Conservation (phyloP, 2,113 vertebrate genomes). For the Gallinago media region DNA sequence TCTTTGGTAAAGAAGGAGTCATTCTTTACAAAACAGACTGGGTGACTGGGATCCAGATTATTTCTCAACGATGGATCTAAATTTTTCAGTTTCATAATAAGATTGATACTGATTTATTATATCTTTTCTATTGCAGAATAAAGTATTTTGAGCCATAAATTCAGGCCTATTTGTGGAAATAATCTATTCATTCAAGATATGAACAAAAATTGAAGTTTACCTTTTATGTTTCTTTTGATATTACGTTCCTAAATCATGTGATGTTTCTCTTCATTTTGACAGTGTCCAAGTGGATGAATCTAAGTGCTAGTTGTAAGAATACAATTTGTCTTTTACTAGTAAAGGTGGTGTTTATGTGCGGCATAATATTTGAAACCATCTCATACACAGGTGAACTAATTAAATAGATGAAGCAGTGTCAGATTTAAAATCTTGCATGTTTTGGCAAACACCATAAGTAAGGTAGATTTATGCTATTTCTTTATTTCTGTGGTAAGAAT, state of each 20-base stretch:
- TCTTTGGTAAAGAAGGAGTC: background rate
- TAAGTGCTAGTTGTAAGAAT: background rate
- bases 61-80: background rate
- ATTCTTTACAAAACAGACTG: background rate
- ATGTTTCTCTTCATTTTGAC: background rate
- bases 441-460: background rate
- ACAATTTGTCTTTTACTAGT: background rate
- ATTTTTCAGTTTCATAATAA: background rate
- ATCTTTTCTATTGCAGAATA: background rate
- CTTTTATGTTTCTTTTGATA: background rate
- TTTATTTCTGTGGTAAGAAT: background rate
- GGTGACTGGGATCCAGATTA: background rate
- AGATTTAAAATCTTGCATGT: background rate
- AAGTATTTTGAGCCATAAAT: background rate
- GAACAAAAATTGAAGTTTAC: background rate
- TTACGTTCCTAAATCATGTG: background rate
- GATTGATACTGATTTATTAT: background rate
- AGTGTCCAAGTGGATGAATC: background rate
- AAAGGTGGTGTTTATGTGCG: background rate
- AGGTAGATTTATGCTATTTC: background rate
- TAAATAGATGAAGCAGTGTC: background rate
- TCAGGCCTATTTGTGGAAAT: background rate
- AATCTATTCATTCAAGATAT: background rate
- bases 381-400: background rate
- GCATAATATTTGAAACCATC: background rate